Evolutionary conservation across 2,888 invertebrate genomes (phyloP).

Genomic region (Pristionchus japonicus): DNA sequence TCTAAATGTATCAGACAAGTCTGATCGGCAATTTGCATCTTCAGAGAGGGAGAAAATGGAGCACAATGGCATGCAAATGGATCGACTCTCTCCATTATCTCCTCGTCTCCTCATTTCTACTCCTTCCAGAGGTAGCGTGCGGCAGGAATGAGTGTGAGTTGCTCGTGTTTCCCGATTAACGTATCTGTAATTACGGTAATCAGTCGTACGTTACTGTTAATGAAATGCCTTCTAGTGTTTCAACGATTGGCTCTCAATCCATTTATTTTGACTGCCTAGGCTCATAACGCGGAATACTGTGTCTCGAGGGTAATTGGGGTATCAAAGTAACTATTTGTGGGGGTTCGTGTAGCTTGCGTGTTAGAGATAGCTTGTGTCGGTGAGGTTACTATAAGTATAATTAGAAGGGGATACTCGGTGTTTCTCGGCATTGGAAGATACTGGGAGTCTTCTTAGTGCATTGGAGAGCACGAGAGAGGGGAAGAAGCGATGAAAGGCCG

Average conservation of each 20-base stretch:
- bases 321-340: too few relatives aligned
- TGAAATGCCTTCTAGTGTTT: not conserved
- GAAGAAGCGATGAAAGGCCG: too few relatives aligned
- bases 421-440: too few relatives aligned
- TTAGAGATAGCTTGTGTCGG: not conserved
- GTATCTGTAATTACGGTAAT: not conserved
- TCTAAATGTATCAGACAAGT: too few relatives aligned
- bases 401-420: too few relatives aligned
- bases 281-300: too few relatives aligned
- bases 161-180: not conserved
- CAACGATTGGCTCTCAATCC: too few relatives aligned
- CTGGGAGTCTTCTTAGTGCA: too few relatives aligned
- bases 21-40: conserved; percentile 6
- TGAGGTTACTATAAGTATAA: not conserved
- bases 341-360: not conserved
- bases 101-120: not conserved
- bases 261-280: too few relatives aligned
- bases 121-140: not conserved
- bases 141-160: conserved; percentile 7
- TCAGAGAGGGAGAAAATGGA: not conserved
- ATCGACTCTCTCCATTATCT: not conserved
- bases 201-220: not conserved
- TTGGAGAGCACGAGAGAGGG: too few relatives aligned
- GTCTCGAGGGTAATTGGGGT: not conserved
- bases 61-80: not conserved